Evolutionary conservation across 2,888 invertebrate genomes (phyloP).

Genomic region (Smittia sp.): DNA sequence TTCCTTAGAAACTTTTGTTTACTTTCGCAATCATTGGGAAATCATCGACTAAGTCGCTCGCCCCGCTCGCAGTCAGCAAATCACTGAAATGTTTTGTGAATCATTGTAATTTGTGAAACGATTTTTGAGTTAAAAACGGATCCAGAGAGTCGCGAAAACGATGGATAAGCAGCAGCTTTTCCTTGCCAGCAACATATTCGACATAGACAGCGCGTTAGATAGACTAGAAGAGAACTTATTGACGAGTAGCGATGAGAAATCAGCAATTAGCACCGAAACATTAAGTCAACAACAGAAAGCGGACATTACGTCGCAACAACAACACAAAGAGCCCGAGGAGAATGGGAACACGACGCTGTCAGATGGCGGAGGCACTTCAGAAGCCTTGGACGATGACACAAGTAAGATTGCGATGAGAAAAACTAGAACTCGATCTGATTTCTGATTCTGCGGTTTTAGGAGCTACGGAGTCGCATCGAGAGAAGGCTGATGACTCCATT

Average conservation of each 20-base stretch:
- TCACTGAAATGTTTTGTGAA: conserved; percentile 18
- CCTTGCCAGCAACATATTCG: conserved; percentile 17
- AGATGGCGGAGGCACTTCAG: background rate
- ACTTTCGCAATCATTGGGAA: too few species aligned
- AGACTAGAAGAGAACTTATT: conserved; percentile 21
- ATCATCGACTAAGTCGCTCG: too few species aligned
- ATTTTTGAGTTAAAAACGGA: too few species aligned
- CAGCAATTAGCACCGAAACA: conserved; percentile 1
- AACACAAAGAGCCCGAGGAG: background rate
- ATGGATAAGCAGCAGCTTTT: conserved; percentile 22
- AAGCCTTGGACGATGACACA: background rate
- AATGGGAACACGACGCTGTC: conserved; percentile 18
- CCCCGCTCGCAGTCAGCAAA: background rate
- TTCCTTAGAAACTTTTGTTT: background rate
- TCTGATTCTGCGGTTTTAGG: background rate
- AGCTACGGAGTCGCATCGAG: background rate
- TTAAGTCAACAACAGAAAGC: conserved; percentile 27
- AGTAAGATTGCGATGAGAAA: background rate
- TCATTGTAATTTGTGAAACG: conserved; percentile 11
- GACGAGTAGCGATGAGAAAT: background rate
- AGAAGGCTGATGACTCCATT: background rate
- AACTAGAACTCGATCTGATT: background rate
- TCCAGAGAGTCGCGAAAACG: background rate
- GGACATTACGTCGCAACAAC: conserved; percentile 1
- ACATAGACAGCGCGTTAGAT: conserved; percentile 33